These are phyloP conservation scores for Cyanistes caeruleus DNA, from an alignment of 2,113 vertebrate species.

Conservation along the genomic window DNA sequence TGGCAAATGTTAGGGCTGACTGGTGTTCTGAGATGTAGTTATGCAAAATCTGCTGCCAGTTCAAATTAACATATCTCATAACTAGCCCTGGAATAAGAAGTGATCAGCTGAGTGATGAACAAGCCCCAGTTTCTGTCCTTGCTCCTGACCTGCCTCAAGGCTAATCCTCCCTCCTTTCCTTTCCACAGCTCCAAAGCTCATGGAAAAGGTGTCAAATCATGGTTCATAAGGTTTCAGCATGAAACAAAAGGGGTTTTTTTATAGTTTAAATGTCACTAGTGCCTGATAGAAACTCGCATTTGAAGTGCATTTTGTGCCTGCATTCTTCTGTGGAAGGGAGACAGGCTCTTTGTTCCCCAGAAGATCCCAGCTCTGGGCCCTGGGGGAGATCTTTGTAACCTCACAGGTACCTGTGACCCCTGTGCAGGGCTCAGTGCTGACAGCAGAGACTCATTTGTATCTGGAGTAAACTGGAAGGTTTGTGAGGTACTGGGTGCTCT, in stretches of 20 bases:
- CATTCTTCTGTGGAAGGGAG: neutral
- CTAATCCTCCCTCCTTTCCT: neutral
- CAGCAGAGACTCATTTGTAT: rapidly evolving
- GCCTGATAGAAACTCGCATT: neutral
- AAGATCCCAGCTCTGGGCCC: neutral
- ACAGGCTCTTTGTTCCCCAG: neutral
- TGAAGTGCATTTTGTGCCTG: neutral
- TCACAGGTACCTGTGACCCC: rapidly evolving
- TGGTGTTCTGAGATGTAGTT: neutral
- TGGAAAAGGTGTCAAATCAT: neutral
- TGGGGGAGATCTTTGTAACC: neutral
- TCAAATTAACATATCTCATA: neutral
- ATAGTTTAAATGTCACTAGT: neutral
- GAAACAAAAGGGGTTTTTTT: neutral
- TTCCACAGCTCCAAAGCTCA: neutral
- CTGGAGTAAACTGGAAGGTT: neutral
- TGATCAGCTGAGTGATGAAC: neutral
- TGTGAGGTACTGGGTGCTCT: too few species aligned
- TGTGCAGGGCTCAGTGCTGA: neutral
- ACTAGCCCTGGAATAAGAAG: neutral
- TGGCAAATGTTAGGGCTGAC: neutral
- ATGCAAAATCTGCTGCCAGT: constrained; percentile 21
- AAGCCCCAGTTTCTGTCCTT: neutral
- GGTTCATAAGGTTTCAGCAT: neutral
- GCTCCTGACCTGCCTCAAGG: neutral